Conservation (phyloP, 2,888 invertebrate genomes). For the Amblyteles armatorius region DNA sequence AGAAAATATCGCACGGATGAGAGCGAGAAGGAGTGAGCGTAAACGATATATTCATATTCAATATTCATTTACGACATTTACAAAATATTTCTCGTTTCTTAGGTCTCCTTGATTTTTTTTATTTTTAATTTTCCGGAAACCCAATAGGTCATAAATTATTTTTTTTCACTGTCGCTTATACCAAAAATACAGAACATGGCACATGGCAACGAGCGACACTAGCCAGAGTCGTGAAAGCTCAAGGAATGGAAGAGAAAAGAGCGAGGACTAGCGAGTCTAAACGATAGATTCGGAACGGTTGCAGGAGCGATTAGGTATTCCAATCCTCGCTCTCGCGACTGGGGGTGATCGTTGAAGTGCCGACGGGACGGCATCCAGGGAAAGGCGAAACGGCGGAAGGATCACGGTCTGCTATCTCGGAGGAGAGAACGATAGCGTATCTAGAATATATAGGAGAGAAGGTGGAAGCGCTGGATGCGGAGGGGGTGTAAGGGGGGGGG, state of each 20-base stretch:
- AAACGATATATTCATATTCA: slow-evolving; percentile 58
- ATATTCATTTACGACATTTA: not conserved
- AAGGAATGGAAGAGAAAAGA: slow-evolving; percentile 24
- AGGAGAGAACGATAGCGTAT: slow-evolving; percentile 8
- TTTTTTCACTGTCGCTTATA: not conserved
- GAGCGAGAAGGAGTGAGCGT: slow-evolving; percentile 66
- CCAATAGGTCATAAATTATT: too few relatives aligned
- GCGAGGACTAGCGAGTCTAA: slow-evolving; percentile 71
- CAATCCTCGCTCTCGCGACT: slow-evolving; percentile 76
- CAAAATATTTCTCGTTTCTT: too few relatives aligned
- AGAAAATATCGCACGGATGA: slow-evolving; percentile 42
- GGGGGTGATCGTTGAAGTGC: slow-evolving; percentile 76
- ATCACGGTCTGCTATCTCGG: slow-evolving; percentile 10
- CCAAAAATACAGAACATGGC: not conserved
- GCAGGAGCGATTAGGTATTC: slow-evolving; percentile 83
- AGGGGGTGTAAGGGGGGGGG: slow-evolving; percentile 58
- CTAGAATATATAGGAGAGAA: slow-evolving; percentile 29
- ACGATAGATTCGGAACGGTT: slow-evolving; percentile 81
- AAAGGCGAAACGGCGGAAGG: slow-evolving; percentile 9
- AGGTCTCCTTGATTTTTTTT: not conserved
- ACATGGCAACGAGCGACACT: not conserved
- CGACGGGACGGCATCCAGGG: slow-evolving; percentile 53
- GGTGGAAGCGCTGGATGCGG: not conserved
- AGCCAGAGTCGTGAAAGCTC: not conserved
- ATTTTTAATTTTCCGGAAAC: too few relatives aligned